phyloP scores from a whole-genome alignment of 2,888 invertebrate species.

The Aporophyla nigra region DNA sequence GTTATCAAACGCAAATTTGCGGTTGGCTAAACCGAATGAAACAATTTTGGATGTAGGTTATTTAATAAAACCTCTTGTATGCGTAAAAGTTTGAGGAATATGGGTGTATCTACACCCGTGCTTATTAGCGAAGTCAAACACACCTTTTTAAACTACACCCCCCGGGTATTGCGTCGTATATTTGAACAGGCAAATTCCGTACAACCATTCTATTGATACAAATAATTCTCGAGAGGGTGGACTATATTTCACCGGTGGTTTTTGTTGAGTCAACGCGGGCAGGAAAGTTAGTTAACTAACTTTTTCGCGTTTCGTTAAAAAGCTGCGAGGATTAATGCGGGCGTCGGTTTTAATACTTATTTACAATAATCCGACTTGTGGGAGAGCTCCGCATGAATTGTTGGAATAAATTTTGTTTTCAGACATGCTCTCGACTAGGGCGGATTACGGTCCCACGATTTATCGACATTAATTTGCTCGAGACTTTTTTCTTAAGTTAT shows the following conservation, averaged over 20 bases:
- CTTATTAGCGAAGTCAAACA: conserved; percentile 90
- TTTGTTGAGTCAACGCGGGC: conserved; percentile 77
- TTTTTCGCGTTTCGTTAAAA: conserved; percentile 89
- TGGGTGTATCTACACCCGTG: conserved; percentile 75
- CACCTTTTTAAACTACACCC: conserved; percentile 86
- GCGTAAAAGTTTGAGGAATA: conserved; percentile 74
- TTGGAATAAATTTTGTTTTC: conserved; percentile 87
- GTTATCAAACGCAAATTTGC: conserved; percentile 70
- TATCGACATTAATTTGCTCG: conserved; percentile 63
- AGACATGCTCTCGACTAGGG: conserved; percentile 77
- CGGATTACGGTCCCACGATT: conserved; percentile 60
- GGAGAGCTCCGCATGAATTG: conserved; percentile 83
- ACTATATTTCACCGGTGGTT: conserved; percentile 85
- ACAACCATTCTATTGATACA: conserved; percentile 89
- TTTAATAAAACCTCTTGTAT: conserved; percentile 71
- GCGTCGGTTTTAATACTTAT: conserved; percentile 88
- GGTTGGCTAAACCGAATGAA: conserved; percentile 66
- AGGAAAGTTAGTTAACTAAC: conserved; percentile 84
- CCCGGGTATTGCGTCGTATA: conserved; percentile 79
- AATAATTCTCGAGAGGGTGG: conserved; percentile 84
- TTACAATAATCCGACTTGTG: conserved; percentile 90
- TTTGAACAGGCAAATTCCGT: conserved; percentile 84
- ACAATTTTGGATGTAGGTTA: conserved; percentile 68
- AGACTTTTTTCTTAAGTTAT: conserved; percentile 42
- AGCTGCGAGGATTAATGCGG: conserved; percentile 86